Conservation (phyloP, 1,140 invertebrate genomes). For the Archivesica marissinica region DNA sequence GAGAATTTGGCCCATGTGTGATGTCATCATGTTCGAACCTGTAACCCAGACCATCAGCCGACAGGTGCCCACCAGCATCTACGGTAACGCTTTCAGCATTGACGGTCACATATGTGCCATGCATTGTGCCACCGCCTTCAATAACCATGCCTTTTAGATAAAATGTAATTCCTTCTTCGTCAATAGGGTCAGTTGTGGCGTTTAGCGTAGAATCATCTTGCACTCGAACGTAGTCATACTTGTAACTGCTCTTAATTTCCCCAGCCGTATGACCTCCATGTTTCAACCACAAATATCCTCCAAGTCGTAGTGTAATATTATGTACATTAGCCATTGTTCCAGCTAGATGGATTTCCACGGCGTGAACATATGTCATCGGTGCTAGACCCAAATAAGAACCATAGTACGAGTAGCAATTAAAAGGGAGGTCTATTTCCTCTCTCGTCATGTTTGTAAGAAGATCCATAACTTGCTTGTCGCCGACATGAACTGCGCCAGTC, state of each 20-base stretch:
- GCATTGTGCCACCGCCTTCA: slow-evolving; percentile 75
- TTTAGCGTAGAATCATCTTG: slow-evolving; percentile 75
- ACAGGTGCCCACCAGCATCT: slow-evolving; percentile 72
- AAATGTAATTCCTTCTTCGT: slow-evolving; percentile 73
- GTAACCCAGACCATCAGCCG: slow-evolving; percentile 75
- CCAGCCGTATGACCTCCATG: slow-evolving; percentile 72
- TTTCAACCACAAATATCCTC: slow-evolving; percentile 77
- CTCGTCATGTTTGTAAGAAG: slow-evolving; percentile 63
- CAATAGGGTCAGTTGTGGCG: slow-evolving; percentile 74
- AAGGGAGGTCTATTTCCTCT: slow-evolving; percentile 76
- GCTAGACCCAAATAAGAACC: slow-evolving; percentile 75
- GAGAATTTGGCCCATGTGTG: slow-evolving; percentile 66
- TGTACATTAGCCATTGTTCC: slow-evolving; percentile 73
- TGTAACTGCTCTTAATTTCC: slow-evolving; percentile 68
- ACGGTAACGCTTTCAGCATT: slow-evolving; percentile 74
- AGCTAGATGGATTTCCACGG: slow-evolving; percentile 75
- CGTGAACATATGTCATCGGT: slow-evolving; percentile 75
- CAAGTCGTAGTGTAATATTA: slow-evolving; percentile 76
- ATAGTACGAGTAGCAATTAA: slow-evolving; percentile 72
- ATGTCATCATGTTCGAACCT: slow-evolving; percentile 65
- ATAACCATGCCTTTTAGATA: slow-evolving; percentile 65
- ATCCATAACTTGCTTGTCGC: slow-evolving; percentile 70
- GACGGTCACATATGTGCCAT: slow-evolving; percentile 73
- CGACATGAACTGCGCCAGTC: slow-evolving; percentile 74
- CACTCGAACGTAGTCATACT: slow-evolving; percentile 69